phyloP scores from a whole-genome alignment of 2,797 vertebrate genomes.

The Darevskia nairensis region DNA sequence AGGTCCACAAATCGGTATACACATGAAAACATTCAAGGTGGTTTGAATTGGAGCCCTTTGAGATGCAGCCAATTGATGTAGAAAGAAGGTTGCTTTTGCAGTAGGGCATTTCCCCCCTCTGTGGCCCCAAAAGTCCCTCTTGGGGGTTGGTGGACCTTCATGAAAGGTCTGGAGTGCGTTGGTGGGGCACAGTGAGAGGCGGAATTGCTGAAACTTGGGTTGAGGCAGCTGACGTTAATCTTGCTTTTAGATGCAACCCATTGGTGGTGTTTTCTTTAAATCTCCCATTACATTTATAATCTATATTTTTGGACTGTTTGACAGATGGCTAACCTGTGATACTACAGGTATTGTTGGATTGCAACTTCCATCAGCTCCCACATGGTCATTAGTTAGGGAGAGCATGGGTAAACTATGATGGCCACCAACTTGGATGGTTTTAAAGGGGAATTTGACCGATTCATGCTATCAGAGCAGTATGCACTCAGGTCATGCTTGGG shows the following conservation, averaged over 20 bases:
- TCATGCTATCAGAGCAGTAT: too few relatives aligned
- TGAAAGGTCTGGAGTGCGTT: neutral
- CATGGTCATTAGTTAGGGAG: too few relatives aligned
- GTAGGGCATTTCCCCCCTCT: neutral
- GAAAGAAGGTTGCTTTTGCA: neutral
- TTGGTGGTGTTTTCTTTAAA: slow-evolving; percentile 1
- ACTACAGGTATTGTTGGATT: too few relatives aligned
- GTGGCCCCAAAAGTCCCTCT: neutral
- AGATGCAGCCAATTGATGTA: neutral
- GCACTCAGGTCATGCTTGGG: too few relatives aligned
- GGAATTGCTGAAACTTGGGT: neutral
- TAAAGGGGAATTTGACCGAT: too few relatives aligned
- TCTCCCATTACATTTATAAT: neutral
- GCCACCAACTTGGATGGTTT: too few relatives aligned
- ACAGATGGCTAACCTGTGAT: neutral
- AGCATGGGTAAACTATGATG: too few relatives aligned
- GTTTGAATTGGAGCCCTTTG: neutral
- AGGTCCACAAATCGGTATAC: neutral
- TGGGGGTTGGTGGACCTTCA: neutral
- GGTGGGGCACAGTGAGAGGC: neutral
- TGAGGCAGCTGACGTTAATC: neutral
- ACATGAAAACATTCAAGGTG: neutral
- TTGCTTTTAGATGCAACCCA: neutral
- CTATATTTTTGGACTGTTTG: neutral
- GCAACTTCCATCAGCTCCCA: too few relatives aligned